A percentile compares a stretch with the other conserved stretches of the same genome.
Evolutionary conservation across 2,797 vertebrate species (phyloP).

Genomic region (Premnoplex brunnescens): DNA sequence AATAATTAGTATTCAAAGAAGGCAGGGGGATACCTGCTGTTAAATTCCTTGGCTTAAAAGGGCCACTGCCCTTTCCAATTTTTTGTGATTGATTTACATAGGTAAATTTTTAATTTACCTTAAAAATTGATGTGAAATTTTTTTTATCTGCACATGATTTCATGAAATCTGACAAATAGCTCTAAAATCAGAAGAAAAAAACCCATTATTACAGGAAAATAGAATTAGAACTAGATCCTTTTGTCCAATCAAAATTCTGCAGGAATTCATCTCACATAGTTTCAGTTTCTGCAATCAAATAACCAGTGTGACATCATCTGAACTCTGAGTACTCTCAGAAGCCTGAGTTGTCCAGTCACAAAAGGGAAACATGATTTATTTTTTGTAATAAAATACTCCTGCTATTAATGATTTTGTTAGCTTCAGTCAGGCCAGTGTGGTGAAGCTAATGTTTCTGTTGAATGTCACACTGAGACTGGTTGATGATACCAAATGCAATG

Average conservation of each 20-base stretch:
- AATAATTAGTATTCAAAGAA: not conserved
- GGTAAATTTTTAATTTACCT: too few relatives aligned
- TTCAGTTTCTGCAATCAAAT: not conserved
- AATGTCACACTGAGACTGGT: not conserved
- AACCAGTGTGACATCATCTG: not conserved
- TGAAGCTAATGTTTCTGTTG: not conserved
- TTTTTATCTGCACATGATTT: not conserved
- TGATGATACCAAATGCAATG: not conserved
- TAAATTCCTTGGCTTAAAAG: not conserved
- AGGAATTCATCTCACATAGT: not conserved
- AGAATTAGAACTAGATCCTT: not conserved
- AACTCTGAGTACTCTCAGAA: not conserved
- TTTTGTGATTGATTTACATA: too few relatives aligned
- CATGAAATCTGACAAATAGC: not conserved
- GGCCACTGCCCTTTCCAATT: not conserved
- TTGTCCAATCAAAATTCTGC: not conserved
- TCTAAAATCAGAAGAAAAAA: not conserved
- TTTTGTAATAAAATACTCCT: not conserved
- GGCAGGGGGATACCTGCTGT: not conserved
- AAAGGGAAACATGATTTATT: not conserved
- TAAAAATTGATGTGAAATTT: not conserved
- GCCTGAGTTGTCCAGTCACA: not conserved
- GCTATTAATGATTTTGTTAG: not conserved
- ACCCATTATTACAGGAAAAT: not conserved
- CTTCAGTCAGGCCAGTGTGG: not conserved